phyloP scores from a whole-genome alignment of 2,888 invertebrate species.

The Drosophila formosana region DNA sequence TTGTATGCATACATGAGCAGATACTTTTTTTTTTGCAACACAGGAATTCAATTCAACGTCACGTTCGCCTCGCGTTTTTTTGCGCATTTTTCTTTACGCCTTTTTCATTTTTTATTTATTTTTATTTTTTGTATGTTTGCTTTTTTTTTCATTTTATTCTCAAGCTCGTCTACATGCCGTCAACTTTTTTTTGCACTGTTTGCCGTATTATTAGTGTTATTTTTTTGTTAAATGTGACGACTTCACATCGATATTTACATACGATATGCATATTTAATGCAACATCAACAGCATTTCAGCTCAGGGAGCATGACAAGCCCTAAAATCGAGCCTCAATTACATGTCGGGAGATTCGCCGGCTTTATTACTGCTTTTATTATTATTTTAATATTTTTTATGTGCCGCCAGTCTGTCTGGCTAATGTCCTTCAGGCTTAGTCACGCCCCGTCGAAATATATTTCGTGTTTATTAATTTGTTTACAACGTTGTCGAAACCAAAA shows the following conservation, averaged over 20 bases:
- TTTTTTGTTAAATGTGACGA: conserved; percentile 27
- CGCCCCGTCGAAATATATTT: conserved; percentile 14
- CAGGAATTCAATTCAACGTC: conserved; percentile 73
- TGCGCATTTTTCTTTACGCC: conserved; percentile 41
- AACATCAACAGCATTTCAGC: conserved; percentile 39
- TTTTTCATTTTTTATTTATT: conserved; percentile 33
- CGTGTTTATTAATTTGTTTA: conserved; percentile 37
- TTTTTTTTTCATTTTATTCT: conserved; percentile 29
- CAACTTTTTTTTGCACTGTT: conserved; percentile 49
- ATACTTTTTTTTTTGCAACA: conserved; percentile 13
- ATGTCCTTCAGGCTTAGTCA: conserved; percentile 38
- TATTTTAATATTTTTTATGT: conserved; percentile 4
- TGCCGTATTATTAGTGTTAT: conserved; percentile 16
- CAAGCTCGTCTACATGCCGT: conserved; percentile 56
- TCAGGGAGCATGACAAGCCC: conserved; percentile 22
- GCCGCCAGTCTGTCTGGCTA: conserved; percentile 27
- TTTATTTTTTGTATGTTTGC: conserved; percentile 28
- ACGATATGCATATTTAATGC: conserved; percentile 44
- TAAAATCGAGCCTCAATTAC: conserved; percentile 11
- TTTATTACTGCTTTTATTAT: conserved; percentile 7
- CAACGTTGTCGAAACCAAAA: conserved; percentile 26
- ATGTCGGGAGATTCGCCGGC: conserved; percentile 24
- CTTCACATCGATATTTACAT: conserved; percentile 26
- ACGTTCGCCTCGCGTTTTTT: conserved; percentile 67
- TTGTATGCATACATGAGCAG: not conserved